These are phyloP conservation scores for Neolamprologus falcicula DNA, from an alignment of 2,113 vertebrate genomes.

Conservation along the genomic window DNA sequence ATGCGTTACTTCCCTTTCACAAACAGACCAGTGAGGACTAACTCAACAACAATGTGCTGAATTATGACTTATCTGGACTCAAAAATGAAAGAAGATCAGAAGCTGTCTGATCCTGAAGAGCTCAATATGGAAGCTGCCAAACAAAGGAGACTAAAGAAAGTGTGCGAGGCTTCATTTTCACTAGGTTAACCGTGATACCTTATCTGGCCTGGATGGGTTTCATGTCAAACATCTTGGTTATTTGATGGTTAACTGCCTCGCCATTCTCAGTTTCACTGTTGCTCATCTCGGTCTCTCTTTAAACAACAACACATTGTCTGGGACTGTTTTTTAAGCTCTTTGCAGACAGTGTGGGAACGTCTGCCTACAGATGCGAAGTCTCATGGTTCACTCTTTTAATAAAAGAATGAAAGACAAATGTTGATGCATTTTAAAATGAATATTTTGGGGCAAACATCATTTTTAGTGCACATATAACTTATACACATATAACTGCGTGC, in stretches of 20 bases:
- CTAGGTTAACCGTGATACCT: not conserved
- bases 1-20: not conserved
- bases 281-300: not conserved
- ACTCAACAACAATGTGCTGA: not conserved
- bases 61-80: not conserved
- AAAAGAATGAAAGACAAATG: not conserved
- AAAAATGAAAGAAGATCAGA: not conserved
- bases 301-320: not conserved
- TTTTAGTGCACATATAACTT: not conserved
- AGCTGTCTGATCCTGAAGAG: rapidly evolving
- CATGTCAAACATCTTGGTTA: not conserved
- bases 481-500: not conserved
- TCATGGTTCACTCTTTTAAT: not conserved
- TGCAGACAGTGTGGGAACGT: not conserved
- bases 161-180: not conserved
- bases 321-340: not conserved
- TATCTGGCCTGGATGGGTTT: not conserved
- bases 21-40: not conserved
- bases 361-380: not conserved
- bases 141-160: not conserved
- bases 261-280: slow-evolving; percentile 11
- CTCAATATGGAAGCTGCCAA: not conserved
- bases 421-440: not conserved
- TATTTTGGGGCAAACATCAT: not conserved
- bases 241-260: not conserved